Percentiles rank a stretch among this genome's conserved stretches.
phyloP scores from a whole-genome alignment of 2,888 invertebrate species.

The Dinocampus coccinellae region DNA sequence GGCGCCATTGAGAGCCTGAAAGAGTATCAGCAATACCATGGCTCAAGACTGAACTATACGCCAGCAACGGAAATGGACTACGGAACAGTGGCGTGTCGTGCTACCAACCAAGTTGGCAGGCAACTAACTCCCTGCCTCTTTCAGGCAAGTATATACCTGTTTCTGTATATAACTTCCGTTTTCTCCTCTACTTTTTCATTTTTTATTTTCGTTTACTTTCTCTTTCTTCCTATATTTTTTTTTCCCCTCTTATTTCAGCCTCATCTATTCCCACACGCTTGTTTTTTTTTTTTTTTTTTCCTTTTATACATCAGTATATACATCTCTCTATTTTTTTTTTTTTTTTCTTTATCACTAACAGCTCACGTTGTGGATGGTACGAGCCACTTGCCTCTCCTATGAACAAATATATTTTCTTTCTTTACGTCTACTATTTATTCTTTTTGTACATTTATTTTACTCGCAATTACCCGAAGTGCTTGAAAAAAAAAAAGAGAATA shows the following conservation, averaged over 20 bases:
- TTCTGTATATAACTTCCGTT: neutral
- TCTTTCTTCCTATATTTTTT: slow-evolving; percentile 17
- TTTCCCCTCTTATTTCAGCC: slow-evolving; percentile 21
- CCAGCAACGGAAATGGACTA: slow-evolving; percentile 90
- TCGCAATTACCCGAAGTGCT: slow-evolving; percentile 17
- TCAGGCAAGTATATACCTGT: slow-evolving; percentile 72
- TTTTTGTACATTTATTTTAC: slow-evolving; percentile 1
- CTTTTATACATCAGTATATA: slow-evolving; percentile 2
- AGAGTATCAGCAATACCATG: slow-evolving; percentile 69
- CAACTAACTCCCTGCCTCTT: slow-evolving; percentile 89
- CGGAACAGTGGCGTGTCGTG: slow-evolving; percentile 90
- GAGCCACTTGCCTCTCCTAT: slow-evolving; percentile 30
- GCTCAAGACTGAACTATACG: slow-evolving; percentile 85
- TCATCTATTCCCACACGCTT: neutral
- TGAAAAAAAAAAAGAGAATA: neutral
- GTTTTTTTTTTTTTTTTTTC: slow-evolving; percentile 19
- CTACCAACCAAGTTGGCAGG: slow-evolving; percentile 84
- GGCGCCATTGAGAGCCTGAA: slow-evolving; percentile 58
- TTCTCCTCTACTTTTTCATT: slow-evolving; percentile 20
- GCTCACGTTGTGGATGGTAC: slow-evolving; percentile 31
- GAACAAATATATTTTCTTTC: slow-evolving; percentile 29
- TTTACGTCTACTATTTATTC: neutral
- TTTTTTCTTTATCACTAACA: slow-evolving; percentile 24
- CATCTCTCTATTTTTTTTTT: slow-evolving; percentile 13
- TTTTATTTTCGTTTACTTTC: slow-evolving; percentile 11